These are phyloP conservation scores for Cathartes aura DNA, from an alignment of 2,113 vertebrate species.

Conservation along the genomic window DNA sequence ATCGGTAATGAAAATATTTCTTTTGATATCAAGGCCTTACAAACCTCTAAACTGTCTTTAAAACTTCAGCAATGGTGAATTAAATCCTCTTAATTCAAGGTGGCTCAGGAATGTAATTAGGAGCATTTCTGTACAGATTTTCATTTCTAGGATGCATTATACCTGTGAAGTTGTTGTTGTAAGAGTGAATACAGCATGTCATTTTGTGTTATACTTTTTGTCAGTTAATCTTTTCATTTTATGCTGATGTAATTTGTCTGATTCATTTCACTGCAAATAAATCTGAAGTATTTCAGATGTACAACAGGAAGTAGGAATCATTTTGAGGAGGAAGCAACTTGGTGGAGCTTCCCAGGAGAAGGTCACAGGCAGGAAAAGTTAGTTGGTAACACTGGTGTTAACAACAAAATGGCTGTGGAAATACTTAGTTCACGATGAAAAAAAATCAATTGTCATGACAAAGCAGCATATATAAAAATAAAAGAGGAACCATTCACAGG, in stretches of 20 bases:
- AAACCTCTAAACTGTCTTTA: background rate
- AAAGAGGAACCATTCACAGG: background rate
- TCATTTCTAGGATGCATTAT: background rate
- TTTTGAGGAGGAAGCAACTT: background rate
- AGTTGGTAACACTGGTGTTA: background rate
- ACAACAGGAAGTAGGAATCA: background rate
- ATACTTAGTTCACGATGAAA: background rate
- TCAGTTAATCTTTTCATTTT: conserved; percentile 50
- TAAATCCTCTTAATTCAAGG: background rate
- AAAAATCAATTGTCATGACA: background rate
- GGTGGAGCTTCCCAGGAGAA: background rate
- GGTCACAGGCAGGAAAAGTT: background rate
- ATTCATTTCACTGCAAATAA: background rate
- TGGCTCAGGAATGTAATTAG: background rate
- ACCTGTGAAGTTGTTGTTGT: background rate
- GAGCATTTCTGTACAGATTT: background rate
- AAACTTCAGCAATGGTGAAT: background rate
- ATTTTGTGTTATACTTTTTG: conserved; percentile 1
- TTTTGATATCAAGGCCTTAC: background rate
- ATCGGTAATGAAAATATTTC: background rate
- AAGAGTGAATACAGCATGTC: background rate
- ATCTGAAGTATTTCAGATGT: conserved; percentile 13
- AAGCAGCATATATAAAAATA: background rate
- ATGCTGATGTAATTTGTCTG: conserved; percentile 6
- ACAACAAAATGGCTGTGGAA: background rate